Conservation (phyloP, 2,888 invertebrate species). For the Odontomyia ornata region DNA sequence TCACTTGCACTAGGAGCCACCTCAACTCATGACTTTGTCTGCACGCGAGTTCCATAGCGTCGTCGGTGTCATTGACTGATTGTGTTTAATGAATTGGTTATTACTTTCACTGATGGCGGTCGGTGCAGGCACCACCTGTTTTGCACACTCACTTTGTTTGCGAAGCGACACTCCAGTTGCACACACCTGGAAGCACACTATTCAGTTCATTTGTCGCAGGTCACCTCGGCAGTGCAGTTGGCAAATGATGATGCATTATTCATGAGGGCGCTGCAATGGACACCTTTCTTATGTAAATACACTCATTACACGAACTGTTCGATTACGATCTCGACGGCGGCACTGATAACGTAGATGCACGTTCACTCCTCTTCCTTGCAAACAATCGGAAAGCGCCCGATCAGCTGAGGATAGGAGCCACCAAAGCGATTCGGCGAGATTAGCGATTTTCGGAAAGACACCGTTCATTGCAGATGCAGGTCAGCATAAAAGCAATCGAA, state of each 20-base stretch:
- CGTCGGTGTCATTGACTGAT: not conserved
- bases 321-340: not conserved
- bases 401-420: not conserved
- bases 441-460: not conserved
- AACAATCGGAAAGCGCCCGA: not conserved
- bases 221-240: not conserved
- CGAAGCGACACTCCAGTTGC: not conserved
- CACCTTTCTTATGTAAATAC: not conserved
- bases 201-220: not conserved
- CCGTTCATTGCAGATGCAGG: no score
- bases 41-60: not conserved
- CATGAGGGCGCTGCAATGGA: not conserved
- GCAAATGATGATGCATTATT: not conserved
- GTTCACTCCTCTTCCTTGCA: not conserved
- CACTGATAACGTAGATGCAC: not conserved
- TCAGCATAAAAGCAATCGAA: not conserved
- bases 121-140: conserved; percentile 20
- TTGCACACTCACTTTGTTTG: conserved; percentile 18
- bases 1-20: no score
- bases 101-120: conserved; percentile 28
- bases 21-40: no score
- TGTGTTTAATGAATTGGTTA: not conserved
- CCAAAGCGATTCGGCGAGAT: not conserved
- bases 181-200: not conserved
- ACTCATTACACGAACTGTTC: not conserved